These are phyloP conservation scores for Chironex yamaguchii DNA, from an alignment of 30 jellyfish, hydroid and myxozoan species.

Conservation along the genomic window DNA sequence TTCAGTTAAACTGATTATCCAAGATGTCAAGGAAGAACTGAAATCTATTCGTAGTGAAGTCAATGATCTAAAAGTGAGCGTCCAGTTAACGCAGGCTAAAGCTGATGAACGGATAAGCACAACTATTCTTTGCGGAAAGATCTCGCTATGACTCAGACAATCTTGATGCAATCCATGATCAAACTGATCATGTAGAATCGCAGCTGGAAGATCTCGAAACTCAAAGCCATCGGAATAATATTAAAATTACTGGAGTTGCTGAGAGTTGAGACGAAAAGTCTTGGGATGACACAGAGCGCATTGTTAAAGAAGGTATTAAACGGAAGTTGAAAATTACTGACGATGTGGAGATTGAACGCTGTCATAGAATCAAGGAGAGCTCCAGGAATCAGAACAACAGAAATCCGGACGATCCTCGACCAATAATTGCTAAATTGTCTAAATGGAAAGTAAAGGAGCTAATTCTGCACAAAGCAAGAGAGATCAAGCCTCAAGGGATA, in stretches of 20 bases:
- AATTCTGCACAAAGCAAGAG: constrained; percentile 33
- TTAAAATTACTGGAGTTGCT: constrained; percentile 48
- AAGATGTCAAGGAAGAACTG: neutral
- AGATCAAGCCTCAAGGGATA: too few species aligned
- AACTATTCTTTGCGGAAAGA: neutral
- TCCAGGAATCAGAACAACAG: constrained; percentile 18
- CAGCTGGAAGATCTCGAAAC: constrained; percentile 48
- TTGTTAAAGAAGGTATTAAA: constrained; percentile 40
- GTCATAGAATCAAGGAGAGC: constrained; percentile 28
- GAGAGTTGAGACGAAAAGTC: constrained; percentile 53
- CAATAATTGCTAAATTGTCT: constrained; percentile 12
- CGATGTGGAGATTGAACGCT: constrained; percentile 42
- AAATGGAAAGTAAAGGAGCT: neutral
- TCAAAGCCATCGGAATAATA: constrained; percentile 31
- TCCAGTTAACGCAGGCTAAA: neutral
- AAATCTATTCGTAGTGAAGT: neutral
- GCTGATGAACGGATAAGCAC: neutral
- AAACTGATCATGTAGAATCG: constrained; percentile 22
- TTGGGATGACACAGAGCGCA: constrained; percentile 63
- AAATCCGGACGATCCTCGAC: constrained; percentile 29
- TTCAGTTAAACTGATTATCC: neutral
- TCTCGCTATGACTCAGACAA: constrained; percentile 8
- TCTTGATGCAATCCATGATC: constrained; percentile 8
- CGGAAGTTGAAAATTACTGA: constrained; percentile 28
- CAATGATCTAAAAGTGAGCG: neutral